phyloP scores from a whole-genome alignment of 2,888 invertebrate species.

The Harpalus rubripes region DNA sequence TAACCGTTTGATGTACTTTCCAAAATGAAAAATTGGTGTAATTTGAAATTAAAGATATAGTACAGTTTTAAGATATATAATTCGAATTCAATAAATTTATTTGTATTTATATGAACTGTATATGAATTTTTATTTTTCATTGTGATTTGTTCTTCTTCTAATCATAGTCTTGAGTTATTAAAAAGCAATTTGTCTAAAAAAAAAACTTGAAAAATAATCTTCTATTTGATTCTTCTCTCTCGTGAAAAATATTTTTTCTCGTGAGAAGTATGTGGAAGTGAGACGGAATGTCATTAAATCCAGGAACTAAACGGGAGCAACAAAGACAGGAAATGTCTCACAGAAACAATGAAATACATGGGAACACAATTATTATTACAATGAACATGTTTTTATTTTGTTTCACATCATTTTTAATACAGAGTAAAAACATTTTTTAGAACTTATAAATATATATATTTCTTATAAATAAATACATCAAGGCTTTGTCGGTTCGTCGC shows the following conservation, averaged over 20 bases:
- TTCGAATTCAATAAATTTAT: no score
- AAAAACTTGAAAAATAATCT: slow-evolving; percentile 31
- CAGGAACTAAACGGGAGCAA: slow-evolving; percentile 50
- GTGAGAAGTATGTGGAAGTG: slow-evolving; percentile 46
- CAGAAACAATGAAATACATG: slow-evolving; percentile 61
- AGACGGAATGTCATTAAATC: slow-evolving; percentile 43
- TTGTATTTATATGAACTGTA: neutral
- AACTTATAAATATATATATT: neutral
- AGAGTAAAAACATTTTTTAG: neutral
- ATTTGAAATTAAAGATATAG: no score
- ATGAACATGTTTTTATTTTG: slow-evolving; percentile 25
- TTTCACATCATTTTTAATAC: slow-evolving; percentile 10
- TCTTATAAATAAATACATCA: neutral
- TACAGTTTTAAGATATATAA: no score
- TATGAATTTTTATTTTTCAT: neutral
- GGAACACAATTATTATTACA: slow-evolving; percentile 54
- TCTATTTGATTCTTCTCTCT: neutral
- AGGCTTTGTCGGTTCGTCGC: no score
- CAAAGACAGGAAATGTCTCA: slow-evolving; percentile 53
- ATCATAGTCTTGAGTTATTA: slow-evolving; percentile 37
- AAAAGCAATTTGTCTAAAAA: slow-evolving; percentile 39
- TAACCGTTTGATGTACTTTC: no score
- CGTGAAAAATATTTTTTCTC: slow-evolving; percentile 55
- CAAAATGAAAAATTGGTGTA: no score
- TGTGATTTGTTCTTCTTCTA: neutral